A percentile compares a stretch with the other conserved stretches of the same genome.
These are phyloP conservation scores for Cephalopachus bancanus DNA, from an alignment of 2,797 vertebrate genomes.

Conservation along the genomic window DNA sequence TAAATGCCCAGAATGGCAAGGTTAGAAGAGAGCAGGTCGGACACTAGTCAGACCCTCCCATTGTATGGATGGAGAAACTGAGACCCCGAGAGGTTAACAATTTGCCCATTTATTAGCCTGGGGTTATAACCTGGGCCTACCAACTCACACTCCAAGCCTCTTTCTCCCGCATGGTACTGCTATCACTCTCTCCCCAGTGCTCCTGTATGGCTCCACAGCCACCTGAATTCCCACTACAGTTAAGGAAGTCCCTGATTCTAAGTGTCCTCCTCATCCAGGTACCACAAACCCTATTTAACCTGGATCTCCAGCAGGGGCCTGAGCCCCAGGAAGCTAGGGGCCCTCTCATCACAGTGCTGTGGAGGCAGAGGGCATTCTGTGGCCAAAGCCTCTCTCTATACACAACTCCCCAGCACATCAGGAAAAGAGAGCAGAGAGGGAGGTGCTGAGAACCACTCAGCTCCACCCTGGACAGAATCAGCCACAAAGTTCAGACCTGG, in stretches of 20 bases:
- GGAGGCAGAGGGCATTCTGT: neutral
- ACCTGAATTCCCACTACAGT: neutral
- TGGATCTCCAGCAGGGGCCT: neutral
- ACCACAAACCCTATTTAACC: neutral
- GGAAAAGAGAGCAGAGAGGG: neutral
- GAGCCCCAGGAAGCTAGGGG: neutral
- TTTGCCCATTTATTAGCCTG: neutral
- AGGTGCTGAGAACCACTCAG: neutral
- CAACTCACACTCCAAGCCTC: neutral
- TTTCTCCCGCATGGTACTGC: neutral
- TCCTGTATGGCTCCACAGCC: neutral
- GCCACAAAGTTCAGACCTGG: neutral
- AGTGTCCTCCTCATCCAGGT: neutral
- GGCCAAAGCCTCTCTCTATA: neutral
- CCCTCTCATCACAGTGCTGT: neutral
- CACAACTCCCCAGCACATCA: rapidly evolving
- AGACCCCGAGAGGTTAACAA: neutral
- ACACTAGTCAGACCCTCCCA: neutral
- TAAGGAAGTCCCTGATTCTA: neutral
- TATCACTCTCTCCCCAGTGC: too few species aligned
- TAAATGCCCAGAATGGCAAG: neutral
- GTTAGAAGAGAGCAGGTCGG: neutral
- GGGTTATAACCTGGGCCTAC: neutral
- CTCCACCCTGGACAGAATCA: neutral
- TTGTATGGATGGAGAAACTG: neutral